Conservation (phyloP, 2,113 vertebrate species). For the Xyrauchen texanus region DNA sequence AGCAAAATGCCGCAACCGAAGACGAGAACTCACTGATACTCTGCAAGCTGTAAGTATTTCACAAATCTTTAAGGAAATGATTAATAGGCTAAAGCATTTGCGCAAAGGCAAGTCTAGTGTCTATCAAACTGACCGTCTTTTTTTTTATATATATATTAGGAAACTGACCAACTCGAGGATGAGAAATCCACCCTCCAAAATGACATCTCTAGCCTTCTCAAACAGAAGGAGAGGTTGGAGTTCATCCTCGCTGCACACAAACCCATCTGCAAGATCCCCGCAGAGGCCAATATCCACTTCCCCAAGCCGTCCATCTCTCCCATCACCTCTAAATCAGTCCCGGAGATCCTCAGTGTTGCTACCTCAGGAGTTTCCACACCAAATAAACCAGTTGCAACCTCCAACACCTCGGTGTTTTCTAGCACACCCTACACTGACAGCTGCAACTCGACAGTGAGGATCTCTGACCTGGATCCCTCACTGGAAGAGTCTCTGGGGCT, state of each 20-base stretch:
- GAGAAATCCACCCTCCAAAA: slow-evolving; percentile 88
- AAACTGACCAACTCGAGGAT: slow-evolving; percentile 92
- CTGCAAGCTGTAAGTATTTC: slow-evolving; percentile 89
- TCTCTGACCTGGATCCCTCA: slow-evolving; percentile 72
- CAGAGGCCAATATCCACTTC: slow-evolving; percentile 79
- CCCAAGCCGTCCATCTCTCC: slow-evolving; percentile 73
- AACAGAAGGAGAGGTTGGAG: slow-evolving; percentile 95
- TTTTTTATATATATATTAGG: slow-evolving; percentile 70
- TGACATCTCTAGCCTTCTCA: slow-evolving; percentile 89
- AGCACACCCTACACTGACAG: slow-evolving; percentile 56
- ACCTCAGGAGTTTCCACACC: slow-evolving; percentile 42
- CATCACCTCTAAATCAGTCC: slow-evolving; percentile 53
- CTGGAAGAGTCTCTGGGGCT: slow-evolving; percentile 90
- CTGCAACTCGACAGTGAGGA: slow-evolving; percentile 61
- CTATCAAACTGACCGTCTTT: slow-evolving; percentile 48
- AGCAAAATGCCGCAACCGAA: slow-evolving; percentile 95
- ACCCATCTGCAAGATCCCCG: slow-evolving; percentile 92
- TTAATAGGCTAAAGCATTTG: no score
- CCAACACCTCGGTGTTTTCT: slow-evolving; percentile 74
- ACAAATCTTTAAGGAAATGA: not conserved
- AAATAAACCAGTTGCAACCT: slow-evolving; percentile 55
- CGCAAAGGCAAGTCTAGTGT: no score
- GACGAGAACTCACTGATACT: slow-evolving; percentile 91
- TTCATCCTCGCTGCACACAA: slow-evolving; percentile 93
- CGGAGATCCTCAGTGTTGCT: slow-evolving; percentile 51